Evolutionary conservation across 2,113 vertebrate species (phyloP).

Genomic region (Panurus biarmicus): DNA sequence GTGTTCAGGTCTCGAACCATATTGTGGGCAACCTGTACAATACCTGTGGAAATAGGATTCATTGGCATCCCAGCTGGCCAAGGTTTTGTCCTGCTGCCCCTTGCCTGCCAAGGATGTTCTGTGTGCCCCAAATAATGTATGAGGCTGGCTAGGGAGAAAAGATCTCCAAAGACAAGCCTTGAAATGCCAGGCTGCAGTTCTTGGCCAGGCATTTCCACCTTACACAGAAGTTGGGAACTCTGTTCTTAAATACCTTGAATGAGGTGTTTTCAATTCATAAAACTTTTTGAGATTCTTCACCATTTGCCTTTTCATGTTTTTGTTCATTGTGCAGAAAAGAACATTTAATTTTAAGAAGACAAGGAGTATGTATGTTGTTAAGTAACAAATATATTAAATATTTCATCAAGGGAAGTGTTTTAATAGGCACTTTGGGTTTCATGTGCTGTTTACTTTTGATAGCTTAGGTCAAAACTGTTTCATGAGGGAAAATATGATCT

Average conservation of each 20-base stretch:
- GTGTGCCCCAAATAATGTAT: neutral
- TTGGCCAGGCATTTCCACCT: neutral
- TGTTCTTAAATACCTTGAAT: neutral
- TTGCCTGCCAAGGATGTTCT: neutral
- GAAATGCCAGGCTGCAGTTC: neutral
- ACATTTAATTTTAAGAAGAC: neutral
- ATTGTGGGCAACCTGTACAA: neutral
- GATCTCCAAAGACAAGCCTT: neutral
- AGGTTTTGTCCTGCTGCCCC: neutral
- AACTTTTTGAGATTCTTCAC: neutral
- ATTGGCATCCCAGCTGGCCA: neutral
- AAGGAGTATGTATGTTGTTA: neutral
- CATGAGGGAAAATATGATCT: neutral
- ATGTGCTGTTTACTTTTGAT: neutral
- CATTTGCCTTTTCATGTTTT: neutral
- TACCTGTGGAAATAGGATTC: neutral
- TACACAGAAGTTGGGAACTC: neutral
- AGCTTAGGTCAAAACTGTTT: neutral
- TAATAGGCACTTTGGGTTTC: neutral
- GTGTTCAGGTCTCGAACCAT: neutral
- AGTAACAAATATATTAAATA: neutral
- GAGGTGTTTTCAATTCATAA: neutral
- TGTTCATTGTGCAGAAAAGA: neutral
- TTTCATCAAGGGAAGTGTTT: neutral
- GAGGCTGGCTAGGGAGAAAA: neutral